Base-by-base conservation (phyloP, 2,888 invertebrate species). In the Metalampra italica region DNA sequence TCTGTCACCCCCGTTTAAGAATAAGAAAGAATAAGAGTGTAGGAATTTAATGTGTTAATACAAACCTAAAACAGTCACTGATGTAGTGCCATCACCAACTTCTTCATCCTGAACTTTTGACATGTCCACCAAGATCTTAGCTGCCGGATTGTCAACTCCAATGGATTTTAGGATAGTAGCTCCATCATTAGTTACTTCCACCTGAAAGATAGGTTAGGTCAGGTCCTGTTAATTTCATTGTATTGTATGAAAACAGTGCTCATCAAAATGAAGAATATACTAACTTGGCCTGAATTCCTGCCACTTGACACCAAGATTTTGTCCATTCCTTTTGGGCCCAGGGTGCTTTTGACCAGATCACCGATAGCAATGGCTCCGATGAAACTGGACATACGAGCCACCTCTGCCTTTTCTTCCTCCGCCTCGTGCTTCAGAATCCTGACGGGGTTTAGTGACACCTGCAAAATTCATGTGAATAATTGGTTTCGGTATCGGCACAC, bases 41-140 rank as follows among this genome's bases (percentile, higher is more conserved):
- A 11, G 5, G 3, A 36, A 4, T 36, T 9, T 36, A 36, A 8
- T 7, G 5, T 22, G 22, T 22, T 22, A 22, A 22, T 22, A 22
- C 22, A 2, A 22, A 94, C 94, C 94, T 56, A 94, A 85, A 39
- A 98, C 99, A 47, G 98, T 97, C 0, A 99, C 99, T 0, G 99
- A 99, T 38, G 99, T 99, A n/a, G 99, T 99, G 11, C 99, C 99
- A 92, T 99, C 99, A 41, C 99, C 99, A 51, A 99, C 99, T 91
- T 99, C 99, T 76, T 98, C 98, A 88, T 99, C 99, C 78, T 99
- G 99, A 3, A 98, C 98, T 83, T 96, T 96, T 11, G 99, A 96
- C 93, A 99, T 98, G 63, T 99, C 98, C n/a, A 99, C 98, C 45
- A 99, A 91, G 68, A 99, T 97, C 88, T 99, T 99, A 0, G 99